These are phyloP conservation scores for Ryuthela nishihirai DNA, from an alignment of 2,888 invertebrate genomes.

Conservation along the genomic window DNA sequence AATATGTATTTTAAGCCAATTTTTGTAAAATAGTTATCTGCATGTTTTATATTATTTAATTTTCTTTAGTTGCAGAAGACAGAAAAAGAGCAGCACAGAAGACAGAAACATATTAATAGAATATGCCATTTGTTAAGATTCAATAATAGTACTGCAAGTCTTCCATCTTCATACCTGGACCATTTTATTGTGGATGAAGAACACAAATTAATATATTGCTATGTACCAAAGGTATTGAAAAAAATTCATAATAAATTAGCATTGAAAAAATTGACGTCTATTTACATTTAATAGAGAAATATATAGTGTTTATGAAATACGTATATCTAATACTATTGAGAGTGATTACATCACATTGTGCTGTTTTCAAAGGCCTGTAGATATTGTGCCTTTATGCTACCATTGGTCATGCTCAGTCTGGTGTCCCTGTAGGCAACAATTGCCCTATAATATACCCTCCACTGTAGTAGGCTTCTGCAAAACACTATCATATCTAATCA, in stretches of 20 bases:
- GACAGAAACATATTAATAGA: constrained; percentile 24
- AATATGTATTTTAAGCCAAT: too few relatives aligned
- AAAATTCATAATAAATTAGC: not conserved
- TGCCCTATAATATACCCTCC: too few relatives aligned
- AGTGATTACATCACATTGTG: too few relatives aligned
- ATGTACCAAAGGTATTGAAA: constrained; percentile 79
- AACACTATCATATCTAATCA: too few relatives aligned
- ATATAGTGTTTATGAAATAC: too few relatives aligned
- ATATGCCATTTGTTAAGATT: constrained; percentile 34
- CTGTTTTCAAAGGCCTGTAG: too few relatives aligned
- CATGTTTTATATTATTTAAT: not conserved
- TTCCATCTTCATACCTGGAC: constrained; percentile 46
- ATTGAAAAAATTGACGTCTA: not conserved
- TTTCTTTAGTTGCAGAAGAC: constrained; percentile 18
- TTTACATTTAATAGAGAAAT: constrained; percentile 11
- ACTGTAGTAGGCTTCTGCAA: too few relatives aligned
- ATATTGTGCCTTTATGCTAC: too few relatives aligned
- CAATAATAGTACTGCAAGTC: constrained; percentile 18
- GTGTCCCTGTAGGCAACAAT: too few relatives aligned
- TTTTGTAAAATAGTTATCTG: too few relatives aligned
- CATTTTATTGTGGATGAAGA: constrained; percentile 79
- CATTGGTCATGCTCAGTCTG: too few relatives aligned
- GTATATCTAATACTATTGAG: too few relatives aligned
- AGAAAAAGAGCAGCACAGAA: constrained; percentile 29
- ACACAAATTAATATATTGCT: constrained; percentile 82